Conservation (phyloP, 2,113 vertebrate species). For the Oreochromis tanganicae region DNA sequence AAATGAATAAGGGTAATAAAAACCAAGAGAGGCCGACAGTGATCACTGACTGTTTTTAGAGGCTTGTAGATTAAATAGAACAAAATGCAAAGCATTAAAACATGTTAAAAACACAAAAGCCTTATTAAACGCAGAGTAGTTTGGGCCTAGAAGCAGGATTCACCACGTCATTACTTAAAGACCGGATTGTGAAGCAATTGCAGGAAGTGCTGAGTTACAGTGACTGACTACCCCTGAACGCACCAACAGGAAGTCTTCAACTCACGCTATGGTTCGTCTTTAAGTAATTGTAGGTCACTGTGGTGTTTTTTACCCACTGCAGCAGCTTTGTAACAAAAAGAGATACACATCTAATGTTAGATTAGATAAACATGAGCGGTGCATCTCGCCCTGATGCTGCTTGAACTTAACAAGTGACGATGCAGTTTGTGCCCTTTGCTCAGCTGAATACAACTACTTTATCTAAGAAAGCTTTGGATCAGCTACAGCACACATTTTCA, state of each 20-base stretch:
- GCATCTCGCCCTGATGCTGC: not conserved
- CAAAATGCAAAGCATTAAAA: not conserved
- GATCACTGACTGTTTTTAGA: not conserved
- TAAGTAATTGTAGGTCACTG: not conserved
- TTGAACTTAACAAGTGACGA: not conserved
- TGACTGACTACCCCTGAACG: not conserved
- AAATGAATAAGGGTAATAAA: not conserved
- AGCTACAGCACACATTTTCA: not conserved
- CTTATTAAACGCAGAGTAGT: not conserved
- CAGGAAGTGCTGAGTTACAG: not conserved
- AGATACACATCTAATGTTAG: not conserved
- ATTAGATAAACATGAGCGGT: not conserved
- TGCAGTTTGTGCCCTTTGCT: not conserved
- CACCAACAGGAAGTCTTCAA: not conserved
- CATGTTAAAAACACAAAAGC: not conserved
- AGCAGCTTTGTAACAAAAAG: not conserved
- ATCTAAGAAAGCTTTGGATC: not conserved
- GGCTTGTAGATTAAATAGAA: not conserved
- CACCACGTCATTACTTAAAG: not conserved
- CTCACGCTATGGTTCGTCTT: not conserved
- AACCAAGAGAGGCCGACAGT: not conserved
- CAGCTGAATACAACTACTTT: not conserved
- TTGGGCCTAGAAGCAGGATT: not conserved
- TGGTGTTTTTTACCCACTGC: not conserved
- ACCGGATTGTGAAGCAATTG: not conserved